Evolutionary conservation across 2,888 invertebrate genomes (phyloP).

Genomic region (Salpingus planirostris): DNA sequence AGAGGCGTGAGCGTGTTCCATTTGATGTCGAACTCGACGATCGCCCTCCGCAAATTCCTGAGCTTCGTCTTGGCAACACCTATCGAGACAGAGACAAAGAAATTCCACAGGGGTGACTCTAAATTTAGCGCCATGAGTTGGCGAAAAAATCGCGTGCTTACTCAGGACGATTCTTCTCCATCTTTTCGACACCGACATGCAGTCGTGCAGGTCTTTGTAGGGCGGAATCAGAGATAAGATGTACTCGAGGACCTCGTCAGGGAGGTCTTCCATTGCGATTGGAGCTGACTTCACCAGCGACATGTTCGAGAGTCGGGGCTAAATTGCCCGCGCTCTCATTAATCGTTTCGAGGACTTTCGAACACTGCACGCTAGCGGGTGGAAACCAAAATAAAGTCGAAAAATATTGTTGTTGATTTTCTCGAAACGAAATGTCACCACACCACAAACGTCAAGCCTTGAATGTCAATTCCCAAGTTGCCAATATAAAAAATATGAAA

Average conservation of each 20-base stretch:
- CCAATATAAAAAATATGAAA: too few species aligned
- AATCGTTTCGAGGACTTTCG: too few species aligned
- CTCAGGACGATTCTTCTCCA: slow-evolving; percentile 81
- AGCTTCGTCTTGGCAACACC: slow-evolving; percentile 71
- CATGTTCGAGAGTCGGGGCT: too few species aligned
- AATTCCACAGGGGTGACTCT: too few species aligned
- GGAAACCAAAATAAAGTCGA: too few species aligned
- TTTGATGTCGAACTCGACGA: slow-evolving; percentile 64
- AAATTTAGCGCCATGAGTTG: slow-evolving; percentile 18
- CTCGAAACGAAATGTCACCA: too few species aligned
- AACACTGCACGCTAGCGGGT: too few species aligned
- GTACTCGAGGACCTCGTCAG: slow-evolving; percentile 90
- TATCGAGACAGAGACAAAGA: too few species aligned
- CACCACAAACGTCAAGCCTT: too few species aligned
- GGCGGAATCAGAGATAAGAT: slow-evolving; percentile 83
- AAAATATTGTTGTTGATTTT: too few species aligned
- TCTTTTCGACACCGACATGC: slow-evolving; percentile 75
- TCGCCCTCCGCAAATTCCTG: slow-evolving; percentile 65
- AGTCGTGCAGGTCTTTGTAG: slow-evolving; percentile 81
- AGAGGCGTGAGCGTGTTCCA: slow-evolving; percentile 59
- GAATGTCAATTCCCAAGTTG: too few species aligned
- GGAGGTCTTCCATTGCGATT: slow-evolving; percentile 57
- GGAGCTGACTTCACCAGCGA: slow-evolving; percentile 2
- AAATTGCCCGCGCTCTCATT: too few species aligned
- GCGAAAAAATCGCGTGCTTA: slow-evolving; percentile 43